Evolutionary conservation across 2,113 vertebrate genomes (phyloP).

Genomic region (Odocoileus hemionus): DNA sequence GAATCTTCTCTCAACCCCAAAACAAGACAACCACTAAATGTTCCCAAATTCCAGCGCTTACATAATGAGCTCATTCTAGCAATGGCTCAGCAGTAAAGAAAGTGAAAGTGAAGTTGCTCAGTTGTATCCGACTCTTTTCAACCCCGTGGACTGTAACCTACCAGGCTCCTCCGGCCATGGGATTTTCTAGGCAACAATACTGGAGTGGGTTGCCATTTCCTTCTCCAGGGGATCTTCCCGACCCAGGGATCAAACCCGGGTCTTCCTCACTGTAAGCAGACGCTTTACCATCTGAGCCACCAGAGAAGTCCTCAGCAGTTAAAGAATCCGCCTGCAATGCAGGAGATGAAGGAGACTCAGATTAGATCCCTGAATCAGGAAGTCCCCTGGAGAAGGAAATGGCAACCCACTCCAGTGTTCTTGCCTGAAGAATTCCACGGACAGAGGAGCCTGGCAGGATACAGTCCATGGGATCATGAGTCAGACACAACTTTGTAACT

Average conservation of each 20-base stretch:
- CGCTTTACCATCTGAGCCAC: background rate
- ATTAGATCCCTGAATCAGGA: background rate
- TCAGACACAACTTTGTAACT: background rate
- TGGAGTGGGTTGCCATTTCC: background rate
- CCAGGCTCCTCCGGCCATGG: background rate
- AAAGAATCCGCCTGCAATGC: background rate
- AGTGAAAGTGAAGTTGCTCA: background rate
- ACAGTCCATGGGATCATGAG: background rate
- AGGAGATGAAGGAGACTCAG: background rate
- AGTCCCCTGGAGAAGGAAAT: background rate
- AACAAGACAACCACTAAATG: background rate
- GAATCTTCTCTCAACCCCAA: background rate
- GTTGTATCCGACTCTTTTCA: background rate
- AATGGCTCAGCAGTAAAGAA: background rate
- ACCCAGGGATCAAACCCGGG: background rate
- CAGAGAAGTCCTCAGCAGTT: background rate
- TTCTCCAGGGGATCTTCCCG: background rate
- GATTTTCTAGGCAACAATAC: background rate
- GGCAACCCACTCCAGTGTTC: background rate
- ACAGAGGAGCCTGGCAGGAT: background rate
- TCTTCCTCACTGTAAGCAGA: background rate
- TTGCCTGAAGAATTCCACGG: background rate
- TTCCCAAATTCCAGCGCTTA: background rate
- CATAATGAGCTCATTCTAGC: background rate
- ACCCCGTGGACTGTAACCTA: background rate